Evolutionary conservation across 2,113 vertebrate species (phyloP).

Genomic region (Prietella phreatophila): DNA sequence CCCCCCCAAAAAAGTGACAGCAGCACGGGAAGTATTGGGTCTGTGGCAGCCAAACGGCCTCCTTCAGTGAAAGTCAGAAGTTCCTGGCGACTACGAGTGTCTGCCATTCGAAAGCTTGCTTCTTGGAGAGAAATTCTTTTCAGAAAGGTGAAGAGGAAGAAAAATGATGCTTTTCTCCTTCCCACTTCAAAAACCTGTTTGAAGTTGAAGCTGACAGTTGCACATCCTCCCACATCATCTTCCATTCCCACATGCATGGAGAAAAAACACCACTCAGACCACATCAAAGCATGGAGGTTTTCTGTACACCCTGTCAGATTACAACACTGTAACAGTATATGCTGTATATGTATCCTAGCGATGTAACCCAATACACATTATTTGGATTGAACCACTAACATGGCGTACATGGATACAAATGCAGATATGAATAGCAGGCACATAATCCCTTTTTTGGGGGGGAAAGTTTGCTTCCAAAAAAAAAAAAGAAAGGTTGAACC

Average conservation of each 20-base stretch:
- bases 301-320: conserved; percentile 9
- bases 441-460: too few species aligned
- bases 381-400: background rate
- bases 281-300: conserved; percentile 3
- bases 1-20: conserved; percentile 8
- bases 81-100: background rate
- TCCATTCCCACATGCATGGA: background rate
- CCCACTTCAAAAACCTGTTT: conserved; percentile 47
- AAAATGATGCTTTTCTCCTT: background rate
- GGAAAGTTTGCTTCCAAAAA: background rate
- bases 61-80: background rate
- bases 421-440: background rate
- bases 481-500: background rate
- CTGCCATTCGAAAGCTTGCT: background rate
- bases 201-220: conserved; percentile 48
- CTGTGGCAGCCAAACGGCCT: background rate
- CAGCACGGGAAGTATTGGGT: background rate
- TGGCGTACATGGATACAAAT: background rate
- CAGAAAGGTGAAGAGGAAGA: background rate
- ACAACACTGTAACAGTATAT: background rate
- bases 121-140: conserved; percentile 11
- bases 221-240: conserved; percentile 18
- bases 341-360: background rate
- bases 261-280: conserved; percentile 4
- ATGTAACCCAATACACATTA: background rate